Evolutionary conservation across 2,113 vertebrate genomes (phyloP).

Genomic region (Rhadina sibilatrix): DNA sequence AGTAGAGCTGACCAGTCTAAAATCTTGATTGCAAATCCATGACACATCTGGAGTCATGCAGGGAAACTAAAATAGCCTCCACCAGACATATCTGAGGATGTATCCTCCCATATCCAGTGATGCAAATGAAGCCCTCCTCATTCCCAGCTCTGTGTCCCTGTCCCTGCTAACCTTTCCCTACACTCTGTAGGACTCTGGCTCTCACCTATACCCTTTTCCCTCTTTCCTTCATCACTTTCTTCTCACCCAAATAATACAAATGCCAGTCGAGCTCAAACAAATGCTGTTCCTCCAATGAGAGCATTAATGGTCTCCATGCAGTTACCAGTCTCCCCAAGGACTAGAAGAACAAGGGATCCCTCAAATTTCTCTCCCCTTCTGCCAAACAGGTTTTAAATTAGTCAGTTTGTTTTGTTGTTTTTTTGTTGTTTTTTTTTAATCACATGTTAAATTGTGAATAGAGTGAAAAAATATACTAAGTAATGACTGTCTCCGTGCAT

Average conservation of each 20-base stretch:
- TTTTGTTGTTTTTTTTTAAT: too few species aligned
- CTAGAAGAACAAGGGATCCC: not conserved
- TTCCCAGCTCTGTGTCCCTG: not conserved
- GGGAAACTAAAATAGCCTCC: not conserved
- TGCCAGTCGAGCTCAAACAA: not conserved
- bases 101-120: not conserved
- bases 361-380: not conserved
- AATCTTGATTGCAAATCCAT: not conserved
- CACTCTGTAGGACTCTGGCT: not conserved
- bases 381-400: not conserved
- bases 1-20: not conserved
- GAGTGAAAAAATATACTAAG: not conserved
- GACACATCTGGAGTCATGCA: not conserved
- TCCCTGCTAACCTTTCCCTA: too few species aligned
- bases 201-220: not conserved
- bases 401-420: too few species aligned
- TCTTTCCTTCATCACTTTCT: not conserved
- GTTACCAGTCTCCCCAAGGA: not conserved
- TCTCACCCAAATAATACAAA: not conserved
- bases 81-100: not conserved
- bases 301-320: not conserved
- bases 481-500: not conserved
- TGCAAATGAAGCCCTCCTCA: not conserved
- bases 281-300: not conserved
- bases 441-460: not conserved